These are phyloP conservation scores for Conomelus anceps DNA, from an alignment of 2,888 invertebrate genomes.

Conservation along the genomic window DNA sequence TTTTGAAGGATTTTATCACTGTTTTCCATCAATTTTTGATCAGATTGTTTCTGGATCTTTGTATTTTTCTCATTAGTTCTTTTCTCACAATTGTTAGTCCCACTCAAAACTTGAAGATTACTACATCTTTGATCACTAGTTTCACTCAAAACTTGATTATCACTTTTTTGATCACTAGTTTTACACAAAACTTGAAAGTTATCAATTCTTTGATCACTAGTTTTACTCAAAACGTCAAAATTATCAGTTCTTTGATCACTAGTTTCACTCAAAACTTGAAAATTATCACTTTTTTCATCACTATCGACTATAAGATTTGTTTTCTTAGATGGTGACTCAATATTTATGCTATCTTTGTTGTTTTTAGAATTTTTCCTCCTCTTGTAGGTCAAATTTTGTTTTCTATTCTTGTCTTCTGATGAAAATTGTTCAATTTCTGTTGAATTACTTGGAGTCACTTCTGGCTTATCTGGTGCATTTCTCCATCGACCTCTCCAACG, in stretches of 20 bases:
- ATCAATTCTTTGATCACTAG: not conserved
- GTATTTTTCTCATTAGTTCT: too few species aligned
- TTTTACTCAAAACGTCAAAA: not conserved
- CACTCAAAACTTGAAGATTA: too few species aligned
- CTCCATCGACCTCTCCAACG: constrained; percentile 27
- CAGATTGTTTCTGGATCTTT: too few species aligned
- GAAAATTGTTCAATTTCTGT: not conserved
- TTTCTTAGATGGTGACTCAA: not conserved
- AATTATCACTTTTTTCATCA: not conserved
- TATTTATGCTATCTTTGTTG: not conserved
- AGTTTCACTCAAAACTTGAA: not conserved
- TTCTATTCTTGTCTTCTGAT: not conserved
- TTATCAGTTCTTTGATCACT: not conserved
- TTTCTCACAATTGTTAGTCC: not conserved
- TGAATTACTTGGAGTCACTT: not conserved
- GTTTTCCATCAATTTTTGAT: not conserved
- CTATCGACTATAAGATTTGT: not conserved
- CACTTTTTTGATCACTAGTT: not conserved
- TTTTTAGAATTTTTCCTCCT: not conserved
- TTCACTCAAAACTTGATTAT: not conserved
- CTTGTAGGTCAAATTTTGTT: not conserved
- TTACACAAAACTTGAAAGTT: too few species aligned
- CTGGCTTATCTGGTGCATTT: not conserved
- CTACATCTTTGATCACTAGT: not conserved
- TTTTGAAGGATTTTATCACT: not conserved